Evolutionary conservation across 1,140 invertebrate species (phyloP).

Genomic region (Tetramorium alpestre): DNA sequence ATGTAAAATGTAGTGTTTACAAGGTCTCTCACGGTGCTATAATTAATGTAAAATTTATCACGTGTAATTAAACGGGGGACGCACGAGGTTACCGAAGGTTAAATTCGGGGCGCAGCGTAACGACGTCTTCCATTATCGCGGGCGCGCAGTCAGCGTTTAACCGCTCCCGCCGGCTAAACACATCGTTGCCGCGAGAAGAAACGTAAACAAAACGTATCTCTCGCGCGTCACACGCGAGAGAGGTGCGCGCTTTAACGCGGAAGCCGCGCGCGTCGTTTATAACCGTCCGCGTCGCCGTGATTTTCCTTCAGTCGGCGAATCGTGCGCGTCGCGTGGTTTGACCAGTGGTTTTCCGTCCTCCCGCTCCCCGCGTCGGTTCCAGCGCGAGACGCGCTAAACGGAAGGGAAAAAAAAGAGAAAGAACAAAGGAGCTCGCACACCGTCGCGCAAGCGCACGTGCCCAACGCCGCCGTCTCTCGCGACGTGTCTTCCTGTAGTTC

Average conservation of each 20-base stretch:
- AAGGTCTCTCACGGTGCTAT: background rate
- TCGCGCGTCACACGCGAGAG: background rate
- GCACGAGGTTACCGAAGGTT: background rate
- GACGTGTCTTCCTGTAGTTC: too few species aligned
- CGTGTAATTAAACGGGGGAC: background rate
- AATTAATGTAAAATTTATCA: too few species aligned
- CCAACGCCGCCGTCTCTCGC: background rate
- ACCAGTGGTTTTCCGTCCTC: background rate
- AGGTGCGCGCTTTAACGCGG: background rate
- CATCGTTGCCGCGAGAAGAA: too few species aligned
- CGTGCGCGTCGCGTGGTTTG: background rate
- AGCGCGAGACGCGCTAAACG: background rate
- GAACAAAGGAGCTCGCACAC: background rate
- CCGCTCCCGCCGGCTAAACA: background rate
- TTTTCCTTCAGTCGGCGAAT: constrained; percentile 15
- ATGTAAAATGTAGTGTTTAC: background rate
- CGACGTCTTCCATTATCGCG: background rate
- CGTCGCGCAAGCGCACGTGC: constrained; percentile 29
- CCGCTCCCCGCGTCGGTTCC: background rate
- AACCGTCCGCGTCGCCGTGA: background rate
- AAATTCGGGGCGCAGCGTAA: background rate
- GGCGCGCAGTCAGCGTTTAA: background rate
- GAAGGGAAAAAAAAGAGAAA: background rate
- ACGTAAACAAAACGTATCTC: background rate
- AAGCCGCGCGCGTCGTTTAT: background rate